These are phyloP conservation scores for Pseudonaja textilis DNA, from an alignment of 2,113 vertebrate species.

Conservation along the genomic window DNA sequence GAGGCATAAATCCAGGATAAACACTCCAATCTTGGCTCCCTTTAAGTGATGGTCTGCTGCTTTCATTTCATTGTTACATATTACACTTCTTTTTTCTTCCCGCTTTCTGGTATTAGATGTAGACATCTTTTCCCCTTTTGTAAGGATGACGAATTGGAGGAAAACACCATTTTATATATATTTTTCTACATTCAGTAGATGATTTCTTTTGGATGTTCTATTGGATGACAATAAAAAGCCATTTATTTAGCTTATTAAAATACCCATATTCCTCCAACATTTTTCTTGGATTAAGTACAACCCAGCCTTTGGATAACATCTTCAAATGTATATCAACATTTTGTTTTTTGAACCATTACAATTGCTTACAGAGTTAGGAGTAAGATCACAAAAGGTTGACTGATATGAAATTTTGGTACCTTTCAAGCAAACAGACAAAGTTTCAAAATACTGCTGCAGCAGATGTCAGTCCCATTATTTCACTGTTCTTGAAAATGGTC, in stretches of 20 bases:
- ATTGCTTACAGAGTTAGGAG: background rate
- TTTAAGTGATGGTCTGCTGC: background rate
- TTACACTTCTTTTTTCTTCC: conserved; percentile 13
- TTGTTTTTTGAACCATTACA: background rate
- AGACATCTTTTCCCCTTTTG: background rate
- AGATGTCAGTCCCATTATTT: background rate
- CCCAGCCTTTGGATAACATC: background rate
- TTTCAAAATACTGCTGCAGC: background rate
- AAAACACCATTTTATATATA: background rate
- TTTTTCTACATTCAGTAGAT: background rate
- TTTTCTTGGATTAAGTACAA: background rate
- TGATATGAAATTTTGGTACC: background rate
- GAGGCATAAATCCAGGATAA: background rate
- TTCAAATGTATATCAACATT: background rate
- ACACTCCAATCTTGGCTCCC: background rate
- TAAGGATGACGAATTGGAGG: background rate
- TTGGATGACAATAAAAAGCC: conserved; percentile 10
- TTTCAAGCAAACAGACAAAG: background rate
- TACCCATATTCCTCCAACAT: background rate
- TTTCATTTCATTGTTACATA: background rate
- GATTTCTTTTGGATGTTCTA: conserved; percentile 16
- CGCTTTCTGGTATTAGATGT: background rate
- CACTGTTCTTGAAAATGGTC: background rate
- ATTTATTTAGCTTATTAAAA: background rate
- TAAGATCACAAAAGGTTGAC: background rate